Evolutionary conservation across 2,113 vertebrate species (phyloP), one percentile per base, ranked within the genome.

Genomic region (Aplodontia rufa): DNA sequence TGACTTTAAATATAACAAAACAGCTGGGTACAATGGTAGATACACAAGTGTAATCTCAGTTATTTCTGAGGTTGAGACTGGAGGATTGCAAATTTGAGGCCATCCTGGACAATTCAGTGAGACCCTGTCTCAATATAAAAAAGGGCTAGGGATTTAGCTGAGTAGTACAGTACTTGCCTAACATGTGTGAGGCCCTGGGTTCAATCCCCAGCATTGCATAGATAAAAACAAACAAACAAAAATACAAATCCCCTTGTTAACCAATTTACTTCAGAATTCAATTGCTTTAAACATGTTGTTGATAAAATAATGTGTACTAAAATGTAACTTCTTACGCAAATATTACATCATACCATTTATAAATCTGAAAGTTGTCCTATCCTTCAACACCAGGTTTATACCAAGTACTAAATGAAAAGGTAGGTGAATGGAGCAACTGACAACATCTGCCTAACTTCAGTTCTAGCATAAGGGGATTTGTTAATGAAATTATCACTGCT

Each of bases 401-500:
- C 37, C n/a, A 86, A 5, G n/a, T 37, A 93, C 49, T 93, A 66
- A 78, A 86, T 66, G 53, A 90, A 92, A 94, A 96, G 19, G 37
- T 58, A 74, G 55, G 19, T 79, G 95, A 97, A 66, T 60, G 69
- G 86, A 93, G 75, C 66, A 96, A 93, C 32, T 69, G 74, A 86
- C 53, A 79, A 86, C 22, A 40, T n/a, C 28, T 90, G 68, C 79
- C 60, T 28, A 85, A 93, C 69, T 96, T 90, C 51, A 72, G 64
- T n/a, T 93, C 75, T 71, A 79, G 68, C 87, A 80, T 88, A 96
- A 91, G 51, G 40, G 30, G 53, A 86, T 87, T 66, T 87, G 20
- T 90, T 95, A 49, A 94, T 64, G 76, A 96, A 97, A 93, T 95
- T 76, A 80, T 80, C 51, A 76, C 51, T 94, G 92, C 26, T 87